Evolutionary conservation across 2,888 invertebrate species (phyloP).

Genomic region (Acleris emargana): DNA sequence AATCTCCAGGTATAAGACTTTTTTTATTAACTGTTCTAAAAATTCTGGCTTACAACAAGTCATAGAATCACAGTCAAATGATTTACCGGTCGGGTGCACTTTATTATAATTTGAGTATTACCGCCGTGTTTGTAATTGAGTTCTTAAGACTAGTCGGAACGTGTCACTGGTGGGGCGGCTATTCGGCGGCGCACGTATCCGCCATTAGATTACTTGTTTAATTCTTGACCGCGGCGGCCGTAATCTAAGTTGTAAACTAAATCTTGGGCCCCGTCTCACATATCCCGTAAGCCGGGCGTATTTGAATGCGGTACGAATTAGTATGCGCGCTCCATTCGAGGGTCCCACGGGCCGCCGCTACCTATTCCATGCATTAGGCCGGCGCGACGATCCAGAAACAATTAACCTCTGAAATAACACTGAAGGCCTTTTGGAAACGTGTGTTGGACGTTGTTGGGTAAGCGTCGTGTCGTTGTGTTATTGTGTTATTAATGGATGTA

Average conservation of each 20-base stretch:
- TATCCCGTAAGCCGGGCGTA: slow-evolving; percentile 78
- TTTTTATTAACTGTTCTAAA: too few relatives aligned
- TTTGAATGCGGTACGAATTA: slow-evolving; percentile 82
- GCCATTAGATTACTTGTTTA: slow-evolving; percentile 76
- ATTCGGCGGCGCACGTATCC: slow-evolving; percentile 62
- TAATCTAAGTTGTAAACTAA: slow-evolving; percentile 83
- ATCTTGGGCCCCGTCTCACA: slow-evolving; percentile 79
- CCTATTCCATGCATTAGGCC: slow-evolving; percentile 63
- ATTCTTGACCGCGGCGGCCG: slow-evolving; percentile 76
- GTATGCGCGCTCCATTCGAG: slow-evolving; percentile 79
- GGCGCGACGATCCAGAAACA: slow-evolving; percentile 17
- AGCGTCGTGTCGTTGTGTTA: too few relatives aligned
- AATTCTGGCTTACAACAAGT: too few relatives aligned
- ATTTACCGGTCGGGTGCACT: too few relatives aligned
- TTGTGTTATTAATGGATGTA: too few relatives aligned
- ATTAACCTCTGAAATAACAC: slow-evolving; percentile 17
- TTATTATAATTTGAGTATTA: too few relatives aligned
- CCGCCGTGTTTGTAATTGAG: neutral
- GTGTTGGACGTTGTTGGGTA: too few relatives aligned
- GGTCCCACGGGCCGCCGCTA: slow-evolving; percentile 66
- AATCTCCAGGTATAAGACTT: too few relatives aligned
- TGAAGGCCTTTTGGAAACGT: neutral
- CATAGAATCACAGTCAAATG: too few relatives aligned
- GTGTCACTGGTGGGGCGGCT: slow-evolving; percentile 49
- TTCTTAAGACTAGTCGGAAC: slow-evolving; percentile 9